Conservation (phyloP, 2,797 vertebrate genomes). For the Labroides dimidiatus region DNA sequence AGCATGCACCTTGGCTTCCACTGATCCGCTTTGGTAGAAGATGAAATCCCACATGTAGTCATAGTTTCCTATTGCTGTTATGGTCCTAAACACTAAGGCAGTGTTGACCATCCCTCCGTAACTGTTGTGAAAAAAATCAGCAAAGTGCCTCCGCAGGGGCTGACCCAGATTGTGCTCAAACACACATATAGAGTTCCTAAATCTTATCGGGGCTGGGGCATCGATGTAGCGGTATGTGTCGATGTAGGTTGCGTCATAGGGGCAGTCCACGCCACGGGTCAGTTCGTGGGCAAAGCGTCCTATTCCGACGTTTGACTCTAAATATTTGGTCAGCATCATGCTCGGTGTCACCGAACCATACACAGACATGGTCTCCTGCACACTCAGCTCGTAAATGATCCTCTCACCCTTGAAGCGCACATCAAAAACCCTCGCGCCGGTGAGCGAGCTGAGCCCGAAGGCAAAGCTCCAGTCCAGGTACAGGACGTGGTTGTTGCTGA, state of each 20-base stretch:
- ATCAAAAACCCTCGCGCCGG: constrained; percentile 89
- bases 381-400: constrained; percentile 90
- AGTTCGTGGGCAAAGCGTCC: constrained; percentile 89
- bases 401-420: constrained; percentile 86
- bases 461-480: constrained; percentile 90
- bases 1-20: constrained; percentile 90
- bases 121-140: constrained; percentile 82
- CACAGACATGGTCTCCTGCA: constrained; percentile 90
- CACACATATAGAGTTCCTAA: constrained; percentile 89
- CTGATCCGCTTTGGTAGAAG: constrained; percentile 89
- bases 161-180: constrained; percentile 91
- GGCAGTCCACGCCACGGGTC: constrained; percentile 91
- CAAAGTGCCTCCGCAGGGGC: constrained; percentile 90
- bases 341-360: constrained; percentile 90
- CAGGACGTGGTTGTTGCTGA: constrained; percentile 81
- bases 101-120: constrained; percentile 88
- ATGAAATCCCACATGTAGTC: constrained; percentile 96
- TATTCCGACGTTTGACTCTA: constrained; percentile 88
- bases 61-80: constrained; percentile 92
- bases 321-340: constrained; percentile 88
- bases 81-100: constrained; percentile 85
- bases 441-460: constrained; percentile 88
- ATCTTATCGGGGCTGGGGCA: constrained; percentile 72
- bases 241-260: constrained; percentile 86
- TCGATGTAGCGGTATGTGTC: constrained; percentile 89